A percentile compares a stretch with the other conserved stretches of the same genome.
Conservation (phyloP, 2,113 vertebrate species). For the Rhinichthys klamathensis region DNA sequence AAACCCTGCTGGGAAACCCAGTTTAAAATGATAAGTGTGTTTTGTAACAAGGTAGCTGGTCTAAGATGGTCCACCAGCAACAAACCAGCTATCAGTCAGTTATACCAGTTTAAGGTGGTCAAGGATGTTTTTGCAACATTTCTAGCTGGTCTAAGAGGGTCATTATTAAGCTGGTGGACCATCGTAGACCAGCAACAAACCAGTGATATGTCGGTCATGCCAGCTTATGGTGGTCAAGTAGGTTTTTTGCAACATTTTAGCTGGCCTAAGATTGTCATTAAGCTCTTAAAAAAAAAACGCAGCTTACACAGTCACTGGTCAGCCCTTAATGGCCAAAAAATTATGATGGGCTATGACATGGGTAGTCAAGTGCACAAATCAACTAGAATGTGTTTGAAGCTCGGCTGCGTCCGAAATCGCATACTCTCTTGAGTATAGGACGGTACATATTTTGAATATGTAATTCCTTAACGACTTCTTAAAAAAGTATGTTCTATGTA, state of each 20-base stretch:
- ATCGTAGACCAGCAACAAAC: neutral
- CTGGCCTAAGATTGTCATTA: neutral
- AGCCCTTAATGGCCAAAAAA: neutral
- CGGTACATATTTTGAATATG: no score
- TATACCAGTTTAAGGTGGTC: neutral
- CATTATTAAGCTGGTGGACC: neutral
- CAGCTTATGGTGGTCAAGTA: neutral
- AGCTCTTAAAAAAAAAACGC: neutral
- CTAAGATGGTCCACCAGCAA: neutral
- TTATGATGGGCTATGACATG: neutral
- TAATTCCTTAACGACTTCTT: no score
- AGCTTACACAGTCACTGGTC: neutral
- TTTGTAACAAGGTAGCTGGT: neutral
- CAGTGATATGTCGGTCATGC: neutral
- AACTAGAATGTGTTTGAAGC: neutral
- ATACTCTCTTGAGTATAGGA: no score
- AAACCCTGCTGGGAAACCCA: constrained; percentile 42
- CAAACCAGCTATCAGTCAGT: neutral
- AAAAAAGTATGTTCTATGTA: no score
- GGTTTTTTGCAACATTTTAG: neutral
- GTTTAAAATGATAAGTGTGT: neutral
- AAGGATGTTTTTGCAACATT: neutral
- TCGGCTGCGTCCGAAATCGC: no score
- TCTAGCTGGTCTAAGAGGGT: neutral
- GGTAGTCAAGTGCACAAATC: neutral